A percentile compares a stretch with the other conserved stretches of the same genome.
Evolutionary conservation across 2,888 invertebrate species (phyloP).

Genomic region (Patella ulyssiponensis): DNA sequence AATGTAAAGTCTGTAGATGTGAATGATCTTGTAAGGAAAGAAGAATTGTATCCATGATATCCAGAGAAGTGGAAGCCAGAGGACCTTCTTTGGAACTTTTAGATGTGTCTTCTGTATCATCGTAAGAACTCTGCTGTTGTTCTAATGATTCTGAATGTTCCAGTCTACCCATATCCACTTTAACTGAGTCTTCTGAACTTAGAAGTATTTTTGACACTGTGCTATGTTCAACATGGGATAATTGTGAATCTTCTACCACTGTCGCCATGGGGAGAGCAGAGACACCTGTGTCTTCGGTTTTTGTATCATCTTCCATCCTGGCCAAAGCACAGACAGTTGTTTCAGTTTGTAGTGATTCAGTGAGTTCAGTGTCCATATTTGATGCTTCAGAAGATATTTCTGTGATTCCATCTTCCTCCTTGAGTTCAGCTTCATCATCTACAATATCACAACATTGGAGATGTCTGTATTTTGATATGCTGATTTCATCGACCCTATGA

Average conservation of each 20-base stretch:
- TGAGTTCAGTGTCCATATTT: no score
- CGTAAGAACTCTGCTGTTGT: neutral
- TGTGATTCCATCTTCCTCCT: neutral
- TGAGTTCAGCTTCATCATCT: neutral
- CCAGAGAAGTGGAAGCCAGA: neutral
- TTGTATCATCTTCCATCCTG: no score
- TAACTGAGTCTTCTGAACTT: no score
- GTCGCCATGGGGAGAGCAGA: no score
- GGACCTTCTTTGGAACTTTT: neutral
- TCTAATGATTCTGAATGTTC: neutral
- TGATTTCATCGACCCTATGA: constrained; percentile 40
- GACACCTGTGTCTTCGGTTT: no score
- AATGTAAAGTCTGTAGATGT: constrained; percentile 38
- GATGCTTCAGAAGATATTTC: neutral
- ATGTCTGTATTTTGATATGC: constrained; percentile 19
- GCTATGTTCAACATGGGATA: no score
- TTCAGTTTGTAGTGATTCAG: no score
- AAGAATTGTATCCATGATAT: neutral
- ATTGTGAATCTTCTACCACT: no score
- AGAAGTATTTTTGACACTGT: no score
- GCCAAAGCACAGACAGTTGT: no score
- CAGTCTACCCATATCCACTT: no score
- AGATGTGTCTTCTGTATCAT: neutral
- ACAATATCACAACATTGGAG: neutral
- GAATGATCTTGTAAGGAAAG: constrained; percentile 29